phyloP scores from a whole-genome alignment of 2,797 vertebrate genomes.

The Thalassophryne amazonica region DNA sequence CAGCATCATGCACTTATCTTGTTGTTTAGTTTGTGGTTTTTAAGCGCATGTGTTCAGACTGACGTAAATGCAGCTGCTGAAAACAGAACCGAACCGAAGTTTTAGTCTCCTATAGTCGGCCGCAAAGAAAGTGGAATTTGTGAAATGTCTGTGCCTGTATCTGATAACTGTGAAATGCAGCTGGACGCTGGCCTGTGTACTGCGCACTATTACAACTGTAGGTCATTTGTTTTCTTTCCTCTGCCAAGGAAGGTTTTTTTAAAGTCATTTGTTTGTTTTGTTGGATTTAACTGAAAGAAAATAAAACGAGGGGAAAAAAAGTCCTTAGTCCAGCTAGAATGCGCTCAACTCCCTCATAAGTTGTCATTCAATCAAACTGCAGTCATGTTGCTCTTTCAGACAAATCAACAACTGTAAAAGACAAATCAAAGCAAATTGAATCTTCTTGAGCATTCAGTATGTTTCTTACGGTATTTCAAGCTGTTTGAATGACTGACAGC shows the following conservation, averaged over 20 bases:
- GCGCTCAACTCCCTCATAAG: not conserved
- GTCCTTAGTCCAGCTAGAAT: not conserved
- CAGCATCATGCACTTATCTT: no score
- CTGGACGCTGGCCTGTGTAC: not conserved
- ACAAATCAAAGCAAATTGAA: no score
- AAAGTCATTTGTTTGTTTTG: no score
- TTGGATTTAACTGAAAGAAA: no score
- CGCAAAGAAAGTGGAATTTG: not conserved
- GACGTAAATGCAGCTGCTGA: not conserved
- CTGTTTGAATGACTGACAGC: not conserved
- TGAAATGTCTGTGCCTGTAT: conserved; percentile 21
- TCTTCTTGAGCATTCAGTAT: not conserved
- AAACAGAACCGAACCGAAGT: not conserved
- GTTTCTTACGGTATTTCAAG: not conserved
- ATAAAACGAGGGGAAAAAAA: no score
- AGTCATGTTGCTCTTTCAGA: not conserved
- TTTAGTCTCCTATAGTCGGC: not conserved
- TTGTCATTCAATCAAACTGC: not conserved
- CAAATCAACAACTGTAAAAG: no score
- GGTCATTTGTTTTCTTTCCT: conserved; percentile 8
- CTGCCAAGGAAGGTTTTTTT: no score
- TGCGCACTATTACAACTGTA: conserved; percentile 3
- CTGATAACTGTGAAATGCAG: not conserved
- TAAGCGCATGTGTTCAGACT: no score
- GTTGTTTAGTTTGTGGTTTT: no score